phyloP scores from a whole-genome alignment of 2,113 vertebrate species.

The Salvelinus fontinalis region DNA sequence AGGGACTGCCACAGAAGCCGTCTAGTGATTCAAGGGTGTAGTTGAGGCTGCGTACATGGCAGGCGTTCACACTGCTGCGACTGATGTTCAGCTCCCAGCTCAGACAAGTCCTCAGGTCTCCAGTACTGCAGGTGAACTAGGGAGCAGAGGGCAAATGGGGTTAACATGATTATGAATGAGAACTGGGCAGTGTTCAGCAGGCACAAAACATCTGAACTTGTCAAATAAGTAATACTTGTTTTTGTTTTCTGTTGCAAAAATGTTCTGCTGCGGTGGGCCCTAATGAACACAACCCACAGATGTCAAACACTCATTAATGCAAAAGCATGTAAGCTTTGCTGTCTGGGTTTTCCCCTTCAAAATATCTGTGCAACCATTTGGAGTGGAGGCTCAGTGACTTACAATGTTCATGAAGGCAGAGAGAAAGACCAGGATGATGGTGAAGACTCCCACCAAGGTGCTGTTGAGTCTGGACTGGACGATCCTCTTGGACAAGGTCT shows the following conservation, averaged over 20 bases:
- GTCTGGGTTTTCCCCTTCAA: too few species aligned
- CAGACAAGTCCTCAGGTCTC: constrained; percentile 83
- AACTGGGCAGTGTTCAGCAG: too few species aligned
- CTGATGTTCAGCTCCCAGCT: constrained; percentile 83
- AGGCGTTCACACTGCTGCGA: constrained; percentile 75
- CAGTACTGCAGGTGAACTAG: constrained; percentile 92
- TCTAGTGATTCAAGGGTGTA: constrained; percentile 80
- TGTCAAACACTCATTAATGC: too few species aligned
- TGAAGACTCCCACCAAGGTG: constrained; percentile 93
- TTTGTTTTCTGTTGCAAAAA: too few species aligned
- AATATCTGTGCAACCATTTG: not conserved
- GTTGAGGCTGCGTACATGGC: constrained; percentile 83
- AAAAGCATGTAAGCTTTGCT: too few species aligned
- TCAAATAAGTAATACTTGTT: too few species aligned
- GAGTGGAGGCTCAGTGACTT: constrained; percentile 44
- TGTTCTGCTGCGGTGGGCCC: too few species aligned
- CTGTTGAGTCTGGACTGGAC: constrained; percentile 93
- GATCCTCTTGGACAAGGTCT: constrained; percentile 90
- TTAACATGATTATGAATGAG: not conserved
- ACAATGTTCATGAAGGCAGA: constrained; percentile 96
- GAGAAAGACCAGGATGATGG: constrained; percentile 91
- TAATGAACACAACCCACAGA: too few species aligned
- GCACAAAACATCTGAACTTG: too few species aligned
- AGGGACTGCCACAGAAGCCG: constrained; percentile 75
- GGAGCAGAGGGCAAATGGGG: constrained; percentile 7